phyloP scores from a whole-genome alignment of 2,888 invertebrate genomes.

The Nomada goodeniana region DNA sequence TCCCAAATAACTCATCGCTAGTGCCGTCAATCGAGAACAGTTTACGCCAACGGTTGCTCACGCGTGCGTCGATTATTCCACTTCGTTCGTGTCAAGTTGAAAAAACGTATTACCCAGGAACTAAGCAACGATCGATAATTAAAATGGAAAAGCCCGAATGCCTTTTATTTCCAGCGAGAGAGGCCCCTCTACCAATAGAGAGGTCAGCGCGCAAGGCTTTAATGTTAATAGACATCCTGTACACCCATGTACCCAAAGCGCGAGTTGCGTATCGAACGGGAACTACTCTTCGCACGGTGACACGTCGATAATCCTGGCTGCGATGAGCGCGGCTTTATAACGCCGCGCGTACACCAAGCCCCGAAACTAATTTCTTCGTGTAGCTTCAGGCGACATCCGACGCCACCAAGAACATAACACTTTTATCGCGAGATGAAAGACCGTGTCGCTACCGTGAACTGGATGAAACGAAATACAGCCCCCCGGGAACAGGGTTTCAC shows the following conservation, averaged over 20 bases:
- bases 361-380: constrained; percentile 67
- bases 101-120: too few relatives aligned
- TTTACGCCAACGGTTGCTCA: too few relatives aligned
- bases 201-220: constrained; percentile 6
- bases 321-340: constrained; percentile 51
- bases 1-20: too few relatives aligned
- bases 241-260: constrained; percentile 30
- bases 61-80: too few relatives aligned
- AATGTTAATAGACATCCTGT: constrained; percentile 49
- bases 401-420: constrained; percentile 60
- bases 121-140: neutral
- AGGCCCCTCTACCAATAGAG: neutral
- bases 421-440: constrained; percentile 66
- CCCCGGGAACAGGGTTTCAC: constrained; percentile 22
- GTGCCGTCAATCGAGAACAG: too few relatives aligned
- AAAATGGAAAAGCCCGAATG: neutral
- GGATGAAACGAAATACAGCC: constrained; percentile 52
- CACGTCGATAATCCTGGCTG: constrained; percentile 58
- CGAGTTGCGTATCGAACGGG: constrained; percentile 66
- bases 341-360: constrained; percentile 16
- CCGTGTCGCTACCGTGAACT: constrained; percentile 23
- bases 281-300: constrained; percentile 46
- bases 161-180: constrained; percentile 16
- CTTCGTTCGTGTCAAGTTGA: too few relatives aligned
- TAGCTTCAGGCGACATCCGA: constrained; percentile 59